Evolutionary conservation across 2,797 vertebrate species (phyloP), one percentile per base, ranked within the genome.

Genomic region (Anomalospiza imberbis): DNA sequence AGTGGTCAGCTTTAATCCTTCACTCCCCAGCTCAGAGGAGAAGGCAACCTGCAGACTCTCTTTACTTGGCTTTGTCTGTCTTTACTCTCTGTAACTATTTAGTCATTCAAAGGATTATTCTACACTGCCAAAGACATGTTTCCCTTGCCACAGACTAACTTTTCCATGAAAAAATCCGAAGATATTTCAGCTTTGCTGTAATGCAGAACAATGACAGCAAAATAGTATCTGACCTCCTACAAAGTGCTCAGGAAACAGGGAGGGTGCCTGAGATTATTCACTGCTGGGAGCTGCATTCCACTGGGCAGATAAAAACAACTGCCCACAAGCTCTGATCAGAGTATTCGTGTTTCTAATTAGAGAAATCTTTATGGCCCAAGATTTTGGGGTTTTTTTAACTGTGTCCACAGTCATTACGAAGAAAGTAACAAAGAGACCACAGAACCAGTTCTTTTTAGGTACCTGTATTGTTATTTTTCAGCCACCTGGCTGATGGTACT

Each of bases 151-250:
- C 54, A 66, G 58, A 61, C 65, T 68, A 67, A 91, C 74, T 90
- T 83, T 93, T 89, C 86, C 76, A 76, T 91, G 74, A 57, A 92
- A 94, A 84, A 91, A 86, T 80, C 89, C n/a, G 8, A 71, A 73
- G 88, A 88, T 51, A 77, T 93, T 94, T 93, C 85, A 89, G 63
- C 85, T 94, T 92, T 91, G 65, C 83, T 89, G 53, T 84, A 91
- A 89, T 66, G 80, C 50, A 47, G 73, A 88, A n/a, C 24, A 96
- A 86, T 86, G 94, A 91, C 87, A 93, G 73, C 62, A 80, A 91
- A 97, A 95, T 67, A 85, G 70, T 77, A 44, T 82, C 84, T 89
- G 96, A 90, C 87, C 80, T 94, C 90, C 91, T 89, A 88, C 94
- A 71, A 88, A 94, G 76, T 38, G 81, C 85, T 93, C 78, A 72